These are phyloP conservation scores for Dasyurus viverrinus DNA, from an alignment of 2,113 vertebrate species.

Conservation along the genomic window DNA sequence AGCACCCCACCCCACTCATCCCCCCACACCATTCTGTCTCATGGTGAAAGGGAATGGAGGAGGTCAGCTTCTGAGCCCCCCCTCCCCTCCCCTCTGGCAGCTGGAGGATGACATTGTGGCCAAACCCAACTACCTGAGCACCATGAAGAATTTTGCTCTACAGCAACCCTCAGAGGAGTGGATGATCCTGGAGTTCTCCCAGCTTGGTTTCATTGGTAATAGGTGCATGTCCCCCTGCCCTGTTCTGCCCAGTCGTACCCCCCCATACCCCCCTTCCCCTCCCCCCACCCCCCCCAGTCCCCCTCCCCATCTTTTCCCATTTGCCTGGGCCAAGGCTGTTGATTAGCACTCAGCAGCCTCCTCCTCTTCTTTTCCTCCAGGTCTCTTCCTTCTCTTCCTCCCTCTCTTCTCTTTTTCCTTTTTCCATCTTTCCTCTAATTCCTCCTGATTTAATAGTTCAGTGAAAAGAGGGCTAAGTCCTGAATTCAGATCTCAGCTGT, in stretches of 20 bases:
- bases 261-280: rapidly evolving
- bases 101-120: conserved; percentile 98
- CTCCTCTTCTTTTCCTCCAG: neutral
- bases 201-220: conserved; percentile 97
- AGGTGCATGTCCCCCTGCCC: neutral
- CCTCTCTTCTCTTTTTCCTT: neutral
- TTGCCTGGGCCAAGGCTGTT: neutral
- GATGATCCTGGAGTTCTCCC: conserved; percentile 99
- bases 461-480: neutral
- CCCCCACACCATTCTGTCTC: neutral
- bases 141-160: conserved; percentile 99
- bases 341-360: neutral
- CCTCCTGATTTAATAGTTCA: neutral
- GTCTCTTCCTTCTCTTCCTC: too few relatives aligned
- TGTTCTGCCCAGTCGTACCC: too few relatives aligned
- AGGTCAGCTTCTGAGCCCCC: conserved; percentile 32
- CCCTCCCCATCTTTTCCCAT: neutral
- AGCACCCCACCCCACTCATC: too few relatives aligned
- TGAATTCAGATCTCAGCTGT: neutral
- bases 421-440: neutral
- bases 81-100: conserved; percentile 81
- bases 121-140: conserved; percentile 98
- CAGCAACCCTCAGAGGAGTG: conserved; percentile 98
- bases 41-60: neutral
- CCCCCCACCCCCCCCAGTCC: too few relatives aligned